Base-by-base conservation (phyloP, 2,113 vertebrate genomes). In the Eidolon helvum region DNA sequence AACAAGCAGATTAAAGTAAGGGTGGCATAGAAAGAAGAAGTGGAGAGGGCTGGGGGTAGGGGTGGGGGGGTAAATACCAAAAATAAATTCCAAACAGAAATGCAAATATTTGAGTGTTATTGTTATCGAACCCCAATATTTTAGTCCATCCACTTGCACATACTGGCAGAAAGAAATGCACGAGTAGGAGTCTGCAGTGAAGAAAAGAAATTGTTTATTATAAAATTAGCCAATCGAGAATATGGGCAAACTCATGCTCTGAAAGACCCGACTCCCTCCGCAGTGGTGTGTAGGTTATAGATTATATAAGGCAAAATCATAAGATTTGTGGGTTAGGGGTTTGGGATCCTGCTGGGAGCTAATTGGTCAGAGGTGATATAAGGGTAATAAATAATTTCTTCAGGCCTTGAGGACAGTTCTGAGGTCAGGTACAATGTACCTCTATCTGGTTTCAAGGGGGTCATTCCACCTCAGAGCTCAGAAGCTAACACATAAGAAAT, bases 11-110 rank as follows among this genome's bases (percentile, higher is more conserved):
- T 35, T 74, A 59, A 43, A 80, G 69, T 28, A 45, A 10, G 19
- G 24, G 1, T 24, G 33, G 21, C 28, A 7, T n/a, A 57, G 1
- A 90, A 33, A 87, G 43, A 82, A 90, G 40, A 88, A 22, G 9
- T 21, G 15, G 5, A 50, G 15, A 43, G 15, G 50, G 50, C 50
- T 15, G 16, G 50, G 50, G 50, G 50, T 50, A 50, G 50, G 15
- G 50, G 50, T 50, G 14, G 50, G 16, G 50, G 50, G 50, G 50
- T 50, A 79, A 72, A 84, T 50, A 33, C 26, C 53, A 95, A 57
- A 94, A 84, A 72, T 57, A 83, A n/a, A 91, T 84, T 50, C 92
- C 53, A 75, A 77, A 90, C 8, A 63, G 45, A 87, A 87, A 57
- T 90, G 53, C 69, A 93, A 71, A 63, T 43, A 16, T 86, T 28